Evolutionary conservation across 2,797 vertebrate genomes (phyloP).

Genomic region (Dallia pectoralis): DNA sequence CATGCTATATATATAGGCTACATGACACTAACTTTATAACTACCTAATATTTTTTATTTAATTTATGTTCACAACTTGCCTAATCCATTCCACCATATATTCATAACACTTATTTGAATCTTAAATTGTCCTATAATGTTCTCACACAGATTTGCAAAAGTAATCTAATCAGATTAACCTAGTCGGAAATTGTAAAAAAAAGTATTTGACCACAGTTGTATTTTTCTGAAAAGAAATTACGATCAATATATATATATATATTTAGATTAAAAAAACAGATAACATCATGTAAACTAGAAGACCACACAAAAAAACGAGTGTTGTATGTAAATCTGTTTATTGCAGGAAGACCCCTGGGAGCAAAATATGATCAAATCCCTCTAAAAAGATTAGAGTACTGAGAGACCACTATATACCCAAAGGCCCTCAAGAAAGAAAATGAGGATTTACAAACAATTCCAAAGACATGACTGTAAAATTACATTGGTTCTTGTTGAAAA

Average conservation of each 20-base stretch:
- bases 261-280: neutral
- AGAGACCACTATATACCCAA: constrained; percentile 34
- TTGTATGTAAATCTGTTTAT: constrained; percentile 71
- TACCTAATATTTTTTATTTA: neutral
- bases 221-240: neutral
- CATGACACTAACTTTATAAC: neutral
- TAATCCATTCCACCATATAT: neutral
- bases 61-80: no score
- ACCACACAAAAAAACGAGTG: neutral
- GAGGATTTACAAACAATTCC: constrained; percentile 65
- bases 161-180: no score
- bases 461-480: constrained; percentile 60
- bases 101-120: neutral
- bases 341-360: constrained; percentile 61
- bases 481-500: constrained; percentile 54
- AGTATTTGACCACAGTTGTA: neutral
- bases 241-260: neutral
- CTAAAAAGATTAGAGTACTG: constrained; percentile 22
- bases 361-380: constrained; percentile 30
- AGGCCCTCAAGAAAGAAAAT: constrained; percentile 60
- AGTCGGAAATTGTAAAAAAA: neutral
- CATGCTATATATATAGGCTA: no score
- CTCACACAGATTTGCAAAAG: neutral
- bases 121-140: neutral
- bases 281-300: neutral